Evolutionary conservation across 2,888 invertebrate genomes (phyloP), one percentile per base, ranked within the genome.

Genomic region (Bugulina stolonifera): DNA sequence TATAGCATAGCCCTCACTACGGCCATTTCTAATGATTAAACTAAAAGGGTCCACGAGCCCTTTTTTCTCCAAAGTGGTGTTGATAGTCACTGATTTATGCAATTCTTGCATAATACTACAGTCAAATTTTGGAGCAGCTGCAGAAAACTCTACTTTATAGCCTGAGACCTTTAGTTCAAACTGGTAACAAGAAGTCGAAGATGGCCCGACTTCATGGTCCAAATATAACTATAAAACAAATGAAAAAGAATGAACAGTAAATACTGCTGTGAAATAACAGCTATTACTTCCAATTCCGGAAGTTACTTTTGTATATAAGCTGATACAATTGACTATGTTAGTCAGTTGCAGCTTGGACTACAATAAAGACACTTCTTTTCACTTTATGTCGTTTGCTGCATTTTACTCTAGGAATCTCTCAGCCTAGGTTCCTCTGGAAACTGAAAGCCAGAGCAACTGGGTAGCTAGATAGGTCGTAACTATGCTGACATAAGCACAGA

Each of bases 51-150:
- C 32, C 2, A 64, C 32, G 2, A 64, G 32, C 32, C 27, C 64
- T 18, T 64, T 27, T 32, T 32, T 34, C 1, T 64, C 27, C 32
- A 32, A 25, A 5, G 2, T n/a, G 14, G 27, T 27, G 25, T 64
- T 27, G 10, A 64, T 25, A 64, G 64, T 32, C 27, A 29, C 10
- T 3, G 64, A 32, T 3, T 32, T 64, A 14, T 25, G 22, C n/a
- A 64, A 64, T 27, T 64, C 64, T 32, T 64, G 64, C 64, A 64
- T 64, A 22, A 64, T 32, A 29, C n/a, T 22, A 64, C 64, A 64
- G 64, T 64, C 27, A 25, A 34, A 25, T 32, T 64, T 34, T 3
- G 64, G 64, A 32, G 64, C 64, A 18, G 64, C 2, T 2, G 64
- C 64, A 29, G 34, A 64, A 32, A 64, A 64, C 64, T 64, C 64